Base-by-base conservation (phyloP, 1,140 invertebrate genomes). In the Hyposmocoma kahamanoa region DNA sequence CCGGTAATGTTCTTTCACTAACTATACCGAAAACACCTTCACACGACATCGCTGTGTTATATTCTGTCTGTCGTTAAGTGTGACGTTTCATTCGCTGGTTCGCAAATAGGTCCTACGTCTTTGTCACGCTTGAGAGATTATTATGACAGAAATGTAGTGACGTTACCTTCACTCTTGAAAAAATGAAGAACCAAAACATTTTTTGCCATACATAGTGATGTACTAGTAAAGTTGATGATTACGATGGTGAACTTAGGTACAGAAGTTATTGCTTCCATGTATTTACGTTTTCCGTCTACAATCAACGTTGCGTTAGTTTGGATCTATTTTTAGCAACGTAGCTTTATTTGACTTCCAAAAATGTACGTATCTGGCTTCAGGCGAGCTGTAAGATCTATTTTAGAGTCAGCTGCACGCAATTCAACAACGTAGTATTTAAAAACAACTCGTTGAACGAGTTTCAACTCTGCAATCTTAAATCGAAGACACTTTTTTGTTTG, bases 321-420 rank as follows among this genome's bases (percentile, higher is more conserved):
- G 48, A 49, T 65, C 50, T 79, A 76, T 79, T 76, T 79, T 69
- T 73, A 69, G 51, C 64, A 47, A 51, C 58, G 61, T 54, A 55
- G 67, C 48, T 73, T 76, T 78, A 76, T 79, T 82, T 76, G 73
- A 76, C 72, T 76, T 82, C 78, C 78, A 79, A 78, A 82, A 79
- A 82, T 76, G 78, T 82, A 82, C 72, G 50, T 82, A 79, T 76
- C 75, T 68, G 65, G 69, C 53, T 22, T 65, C 64, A 62, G 53
- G 53, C 65, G 59, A 72, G 70, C 68, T 46, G 62, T 63, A 36
- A 53, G 54, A 60, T 79, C 78, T 82, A 82, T 82, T 79, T 82
- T 76, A 67, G 67, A 68, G 44, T 56, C 56, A 26, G 49, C 50
- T 64, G 53, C 54, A 67, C 64, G 42, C 52, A 53, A 59, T 70